phyloP scores from a whole-genome alignment of 2,113 vertebrate species.

The Arenaria interpres region DNA sequence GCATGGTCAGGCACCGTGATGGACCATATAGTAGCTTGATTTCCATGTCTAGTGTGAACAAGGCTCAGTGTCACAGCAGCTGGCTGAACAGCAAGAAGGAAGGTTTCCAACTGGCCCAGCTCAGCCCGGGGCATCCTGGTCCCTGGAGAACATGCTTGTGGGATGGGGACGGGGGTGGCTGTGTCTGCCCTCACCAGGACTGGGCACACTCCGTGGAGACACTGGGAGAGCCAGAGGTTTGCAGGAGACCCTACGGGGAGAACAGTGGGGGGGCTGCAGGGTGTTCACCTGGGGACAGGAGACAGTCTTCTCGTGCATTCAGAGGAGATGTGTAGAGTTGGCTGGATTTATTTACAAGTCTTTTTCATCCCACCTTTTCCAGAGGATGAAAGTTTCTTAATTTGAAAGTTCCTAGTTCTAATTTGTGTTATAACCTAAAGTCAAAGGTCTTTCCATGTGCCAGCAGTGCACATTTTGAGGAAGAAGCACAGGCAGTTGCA shows the following conservation, averaged over 20 bases:
- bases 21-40: neutral
- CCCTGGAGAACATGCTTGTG: neutral
- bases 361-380: neutral
- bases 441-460: neutral
- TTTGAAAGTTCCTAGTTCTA: neutral
- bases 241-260: neutral
- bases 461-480: neutral
- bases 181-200: neutral
- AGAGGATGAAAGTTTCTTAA: neutral
- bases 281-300: neutral
- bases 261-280: accelerated
- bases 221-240: neutral
- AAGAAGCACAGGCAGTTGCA: neutral
- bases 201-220: neutral
- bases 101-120: neutral
- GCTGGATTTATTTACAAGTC: neutral
- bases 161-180: accelerated
- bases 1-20: accelerated
- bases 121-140: neutral
- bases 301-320: neutral
- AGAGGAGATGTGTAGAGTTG: neutral
- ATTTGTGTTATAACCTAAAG: neutral
- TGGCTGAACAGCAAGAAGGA: neutral
- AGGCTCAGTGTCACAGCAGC: neutral
- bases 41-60: neutral